Base-by-base conservation (phyloP, 2,888 invertebrate genomes). In the Dicyrtomina minuta region DNA sequence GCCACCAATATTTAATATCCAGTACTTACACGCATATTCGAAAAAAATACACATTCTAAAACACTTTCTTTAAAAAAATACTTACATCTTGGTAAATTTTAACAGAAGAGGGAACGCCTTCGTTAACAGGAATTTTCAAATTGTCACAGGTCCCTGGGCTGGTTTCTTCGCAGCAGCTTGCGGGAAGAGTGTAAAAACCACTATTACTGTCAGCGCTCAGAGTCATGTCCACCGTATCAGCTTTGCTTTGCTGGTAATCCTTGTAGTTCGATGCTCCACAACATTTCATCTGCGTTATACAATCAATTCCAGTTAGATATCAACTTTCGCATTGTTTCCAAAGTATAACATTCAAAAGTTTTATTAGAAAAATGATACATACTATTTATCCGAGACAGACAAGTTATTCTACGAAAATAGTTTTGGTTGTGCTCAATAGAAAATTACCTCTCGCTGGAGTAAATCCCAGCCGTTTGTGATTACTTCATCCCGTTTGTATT, bases 211-310 rank as follows among this genome's bases (percentile, higher is more conserved):
- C 59, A 13, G 72, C 66, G 56, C 76, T 75, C 66, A 77, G 71
- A 58, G 76, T 77, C 77, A 77, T 76, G 70, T 77, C 77, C 66
- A 76, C 71, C 39, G 71, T 72, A 33, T 71, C 74, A 17, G 64
- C 39, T 43, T 72, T 71, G 20, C 71, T 68, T 12, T 60, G 56
- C 33, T 71, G 68, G 68, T 76, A 77, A 61, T 77, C 77, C 56
- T 71, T 58, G 58, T 72, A 77, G 43, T 72, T 68, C 27, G 70
- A 74, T 10, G 76, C 75, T 22, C 77, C 77, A 58, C 77, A 77
- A 66, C 77, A 77, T 60, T 75, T 64, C 73, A 76, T 74, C 77
- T 77, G 55, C n/a, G n/a, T n/a, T n/a, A n/a, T n/a, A n/a, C 39
- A 33, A 56, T 46, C 13, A 26, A 26, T 6, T 46, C 17, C n/a